These are phyloP conservation scores for Littorina saxatilis DNA, from an alignment of 1,140 invertebrate genomes.

Conservation along the genomic window DNA sequence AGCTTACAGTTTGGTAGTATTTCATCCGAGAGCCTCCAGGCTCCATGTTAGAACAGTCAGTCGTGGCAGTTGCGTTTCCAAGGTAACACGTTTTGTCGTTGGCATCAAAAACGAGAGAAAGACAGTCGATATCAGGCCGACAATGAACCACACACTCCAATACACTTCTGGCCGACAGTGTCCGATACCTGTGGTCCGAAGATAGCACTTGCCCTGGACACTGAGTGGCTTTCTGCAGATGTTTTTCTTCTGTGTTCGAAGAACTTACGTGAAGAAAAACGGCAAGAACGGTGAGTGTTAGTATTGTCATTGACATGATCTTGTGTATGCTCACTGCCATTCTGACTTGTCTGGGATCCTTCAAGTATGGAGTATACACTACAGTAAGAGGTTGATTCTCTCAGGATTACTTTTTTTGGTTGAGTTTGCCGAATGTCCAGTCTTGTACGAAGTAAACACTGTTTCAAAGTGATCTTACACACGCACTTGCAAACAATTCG, in stretches of 20 bases:
- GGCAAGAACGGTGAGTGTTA: not conserved
- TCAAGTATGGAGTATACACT: too few species aligned
- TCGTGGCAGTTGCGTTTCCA: not conserved
- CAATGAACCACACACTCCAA: conserved; percentile 13
- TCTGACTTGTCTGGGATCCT: too few species aligned
- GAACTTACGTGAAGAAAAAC: not conserved
- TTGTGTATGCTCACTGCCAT: not conserved
- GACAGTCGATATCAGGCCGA: not conserved
- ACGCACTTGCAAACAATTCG: too few species aligned
- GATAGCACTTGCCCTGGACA: conserved; percentile 13
- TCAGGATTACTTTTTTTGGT: too few species aligned
- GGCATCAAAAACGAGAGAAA: conserved; percentile 11
- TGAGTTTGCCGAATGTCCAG: too few species aligned
- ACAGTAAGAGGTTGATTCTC: too few species aligned
- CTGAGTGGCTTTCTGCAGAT: not conserved
- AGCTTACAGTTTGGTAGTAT: conserved; percentile 20
- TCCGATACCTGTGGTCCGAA: conserved; percentile 1
- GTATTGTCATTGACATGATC: not conserved
- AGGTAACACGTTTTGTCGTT: not conserved
- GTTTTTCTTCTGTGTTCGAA: not conserved
- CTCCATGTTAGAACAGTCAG: conserved; percentile 27
- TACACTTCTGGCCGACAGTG: not conserved
- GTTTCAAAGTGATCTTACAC: too few species aligned
- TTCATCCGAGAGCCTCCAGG: not conserved
- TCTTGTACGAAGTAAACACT: too few species aligned